Evolutionary conservation across 2,797 vertebrate genomes (phyloP).

Genomic region (Rhinoraja longicauda): DNA sequence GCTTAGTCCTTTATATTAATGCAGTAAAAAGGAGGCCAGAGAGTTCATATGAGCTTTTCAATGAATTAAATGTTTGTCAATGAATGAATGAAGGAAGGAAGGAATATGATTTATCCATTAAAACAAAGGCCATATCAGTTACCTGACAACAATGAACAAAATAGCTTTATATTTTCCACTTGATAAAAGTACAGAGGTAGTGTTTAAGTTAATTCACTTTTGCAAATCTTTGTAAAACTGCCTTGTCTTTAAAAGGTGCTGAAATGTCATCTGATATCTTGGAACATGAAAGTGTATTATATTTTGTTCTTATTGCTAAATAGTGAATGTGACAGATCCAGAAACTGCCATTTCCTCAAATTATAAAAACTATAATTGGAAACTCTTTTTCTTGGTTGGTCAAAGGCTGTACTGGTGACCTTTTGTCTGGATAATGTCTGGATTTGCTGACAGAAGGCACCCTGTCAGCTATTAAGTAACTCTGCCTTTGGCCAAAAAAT

Average conservation of each 20-base stretch:
- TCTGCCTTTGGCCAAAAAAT: too few species aligned
- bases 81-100: too few species aligned
- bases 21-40: not conserved
- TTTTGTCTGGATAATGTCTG: too few species aligned
- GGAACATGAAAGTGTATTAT: too few species aligned
- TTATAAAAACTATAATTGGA: too few species aligned
- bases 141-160: not conserved
- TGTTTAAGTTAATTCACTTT: not conserved
- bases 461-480: too few species aligned
- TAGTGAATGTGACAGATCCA: not conserved
- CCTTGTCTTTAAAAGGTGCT: not conserved
- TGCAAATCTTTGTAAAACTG: not conserved
- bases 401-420: too few species aligned
- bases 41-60: not conserved
- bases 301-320: not conserved
- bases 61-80: not conserved
- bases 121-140: not conserved
- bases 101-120: too few species aligned
- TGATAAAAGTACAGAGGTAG: not conserved
- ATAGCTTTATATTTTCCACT: not conserved
- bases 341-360: not conserved
- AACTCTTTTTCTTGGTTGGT: too few species aligned
- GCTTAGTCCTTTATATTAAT: not conserved
- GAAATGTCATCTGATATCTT: not conserved
- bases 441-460: too few species aligned